phyloP scores from a whole-genome alignment of 1,140 invertebrate species.

The Trichonephila clavipes region DNA sequence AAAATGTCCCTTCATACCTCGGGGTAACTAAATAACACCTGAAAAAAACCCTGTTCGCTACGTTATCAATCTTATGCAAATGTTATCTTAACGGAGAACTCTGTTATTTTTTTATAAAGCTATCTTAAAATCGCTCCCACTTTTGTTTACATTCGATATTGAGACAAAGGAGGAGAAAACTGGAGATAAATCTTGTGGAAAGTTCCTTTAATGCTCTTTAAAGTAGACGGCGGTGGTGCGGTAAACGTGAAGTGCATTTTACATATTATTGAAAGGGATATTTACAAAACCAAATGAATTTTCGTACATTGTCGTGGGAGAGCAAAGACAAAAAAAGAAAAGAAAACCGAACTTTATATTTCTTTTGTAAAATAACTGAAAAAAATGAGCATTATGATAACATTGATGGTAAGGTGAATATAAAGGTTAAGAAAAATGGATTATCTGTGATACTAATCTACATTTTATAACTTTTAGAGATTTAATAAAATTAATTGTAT shows the following conservation, averaged over 20 bases:
- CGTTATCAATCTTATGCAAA: background rate
- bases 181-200: background rate
- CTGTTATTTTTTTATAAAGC: background rate
- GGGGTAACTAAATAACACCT: background rate
- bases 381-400: no score
- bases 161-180: background rate
- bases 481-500: no score
- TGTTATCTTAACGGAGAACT: background rate
- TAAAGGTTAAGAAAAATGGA: no score
- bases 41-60: background rate
- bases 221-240: background rate
- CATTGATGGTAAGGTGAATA: no score
- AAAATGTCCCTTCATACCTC: background rate
- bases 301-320: background rate
- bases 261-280: background rate
- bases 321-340: background rate
- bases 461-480: no score
- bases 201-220: background rate
- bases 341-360: background rate
- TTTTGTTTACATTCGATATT: conserved; percentile 5
- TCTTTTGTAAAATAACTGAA: no score
- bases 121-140: background rate
- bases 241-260: background rate
- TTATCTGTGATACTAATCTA: no score
- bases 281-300: background rate